Base-by-base conservation (phyloP, 2,113 vertebrate genomes). In the Numida meleagris region DNA sequence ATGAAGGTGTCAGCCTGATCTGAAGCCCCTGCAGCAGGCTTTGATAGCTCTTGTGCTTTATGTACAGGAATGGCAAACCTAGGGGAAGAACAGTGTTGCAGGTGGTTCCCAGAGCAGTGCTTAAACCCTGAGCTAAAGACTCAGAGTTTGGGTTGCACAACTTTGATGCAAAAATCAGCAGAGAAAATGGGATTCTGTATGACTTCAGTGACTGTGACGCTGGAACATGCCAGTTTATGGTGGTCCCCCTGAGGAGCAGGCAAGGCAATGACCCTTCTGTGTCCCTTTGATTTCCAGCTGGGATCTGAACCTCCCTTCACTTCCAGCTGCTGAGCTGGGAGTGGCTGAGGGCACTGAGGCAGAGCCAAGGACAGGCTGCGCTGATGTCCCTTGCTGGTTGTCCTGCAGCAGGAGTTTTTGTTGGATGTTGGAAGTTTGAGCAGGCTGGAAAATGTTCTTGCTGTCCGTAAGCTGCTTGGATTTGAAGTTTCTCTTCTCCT, bases 381-480 rank as follows among this genome's bases (percentile, higher is more conserved):
- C 2, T 1, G 43, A 42, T 84, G 51, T 78, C 43, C 33, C 43
- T 59, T 0, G 0, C 20, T 59, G 38, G 3, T 36, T 1, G 2
- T 61, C 34, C 58, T 12, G 15, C 17, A 25, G 33, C 45, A 68
- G 31, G 17, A 15, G 42, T 48, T 42, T 79, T 29, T 82, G 40
- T 62, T n/a, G 31, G 33, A 18, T 55, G 43, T 2, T 70, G 43
- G 25, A 82, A 66, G 53, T 24, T 31, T 62, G 40, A n/a, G 25
- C 42, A 74, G 15, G 31, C 5, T 45, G 25, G 48, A 10, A 51
- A 19, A 31, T 38, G 34, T 0, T 31, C 46, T 86, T 72, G 0
- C 55, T 65, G 9, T n/a, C 20, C 10, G 73, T 4, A 43, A 15
- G 13, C 17, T 79, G 38, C 23, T 85, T 76, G 18, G 25, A 20